Evolutionary conservation across 1,140 invertebrate species (phyloP), one percentile per base, ranked within the genome.

Genomic region (Probaryconus sp.): DNA sequence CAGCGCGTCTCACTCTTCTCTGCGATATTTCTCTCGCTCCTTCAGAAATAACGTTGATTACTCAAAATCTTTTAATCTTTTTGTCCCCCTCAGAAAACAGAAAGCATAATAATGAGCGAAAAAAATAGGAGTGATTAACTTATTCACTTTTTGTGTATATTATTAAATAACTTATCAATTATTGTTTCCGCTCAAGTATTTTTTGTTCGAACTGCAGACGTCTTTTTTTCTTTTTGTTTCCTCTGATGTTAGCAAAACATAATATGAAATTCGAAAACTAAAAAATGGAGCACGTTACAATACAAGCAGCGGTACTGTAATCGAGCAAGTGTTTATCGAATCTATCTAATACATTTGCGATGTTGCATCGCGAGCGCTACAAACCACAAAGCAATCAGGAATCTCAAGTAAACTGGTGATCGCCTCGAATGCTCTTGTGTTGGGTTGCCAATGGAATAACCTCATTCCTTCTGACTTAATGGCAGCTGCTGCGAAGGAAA

Each of bases 401-500:
- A 55, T 65, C 47, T 33, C 45, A 76, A 76, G 60, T 76, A 76
- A 76, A 70, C n/a, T 70, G 72, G 65, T 76, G 72, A 70, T 76
- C 72, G 72, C 65, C 30, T 70, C 72, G 65, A 70, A 65, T 65
- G 53, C 72, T 70, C 65, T 76, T 76, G 72, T 76, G 71, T 37
- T 42, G 67, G 68, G 67, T 76, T 71, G 67, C 61, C 73, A 76
- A 76, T 76, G 73, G 60, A 76, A 71, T 71, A 76, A 71, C 73
- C 73, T 76, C 73, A 63, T 76, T 76, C 67, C 73, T 76, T 63
- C 61, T 63, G 63, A 71, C 53, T 68, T 70, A 76, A 76, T 76
- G 67, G 72, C 72, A 76, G 65, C 72, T 75, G 64, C 72, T 58
- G 60, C 51, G 47, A 58, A 70, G 72, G 72, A 76, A 76, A 76